These are phyloP conservation scores for Lepus europaeus DNA, from an alignment of 2,113 vertebrate species.

Conservation along the genomic window DNA sequence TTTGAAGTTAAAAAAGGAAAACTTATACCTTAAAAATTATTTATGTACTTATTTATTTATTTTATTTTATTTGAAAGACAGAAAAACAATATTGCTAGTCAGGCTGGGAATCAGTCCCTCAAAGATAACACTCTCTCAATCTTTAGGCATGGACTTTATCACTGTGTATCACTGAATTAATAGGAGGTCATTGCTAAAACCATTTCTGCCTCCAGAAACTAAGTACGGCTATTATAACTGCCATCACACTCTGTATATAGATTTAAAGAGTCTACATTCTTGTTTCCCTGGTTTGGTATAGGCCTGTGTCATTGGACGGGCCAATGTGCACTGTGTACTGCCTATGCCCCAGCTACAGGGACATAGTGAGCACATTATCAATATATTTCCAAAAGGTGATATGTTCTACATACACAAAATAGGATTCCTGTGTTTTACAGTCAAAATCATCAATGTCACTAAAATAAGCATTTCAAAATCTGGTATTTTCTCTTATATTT, in stretches of 20 bases:
- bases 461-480: not conserved
- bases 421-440: not conserved
- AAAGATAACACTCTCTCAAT: rapidly evolving
- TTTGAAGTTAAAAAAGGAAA: not conserved
- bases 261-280: not conserved
- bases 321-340: not conserved
- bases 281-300: not conserved
- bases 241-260: not conserved
- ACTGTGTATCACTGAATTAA: not conserved
- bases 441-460: not conserved
- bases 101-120: rapidly evolving
- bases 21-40: not conserved
- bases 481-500: not conserved
- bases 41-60: too few species aligned
- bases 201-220: not conserved
- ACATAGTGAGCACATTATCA: rapidly evolving
- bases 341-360: too few species aligned
- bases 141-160: not conserved
- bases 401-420: not conserved
- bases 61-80: too few species aligned
- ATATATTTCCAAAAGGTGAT: not conserved
- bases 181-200: not conserved
- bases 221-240: not conserved
- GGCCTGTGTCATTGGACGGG: not conserved
- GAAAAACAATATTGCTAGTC: not conserved